Percentiles rank a stretch among this genome's conserved stretches.
Conservation (phyloP, 2,888 invertebrate genomes). For the Merodon equestris region DNA sequence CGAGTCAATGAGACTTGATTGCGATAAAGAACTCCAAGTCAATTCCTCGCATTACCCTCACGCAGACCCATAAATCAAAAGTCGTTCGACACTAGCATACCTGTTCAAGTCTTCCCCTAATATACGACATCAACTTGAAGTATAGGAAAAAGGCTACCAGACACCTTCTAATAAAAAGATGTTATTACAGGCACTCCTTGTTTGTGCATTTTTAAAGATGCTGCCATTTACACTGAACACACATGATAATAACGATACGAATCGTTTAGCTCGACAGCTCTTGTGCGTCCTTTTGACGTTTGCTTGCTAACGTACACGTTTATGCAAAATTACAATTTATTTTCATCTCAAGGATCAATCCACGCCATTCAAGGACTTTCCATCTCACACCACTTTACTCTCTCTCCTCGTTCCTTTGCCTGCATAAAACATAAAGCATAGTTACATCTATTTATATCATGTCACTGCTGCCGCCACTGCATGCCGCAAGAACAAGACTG, state of each 20-base stretch:
- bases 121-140: no score
- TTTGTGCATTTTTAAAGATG: slow-evolving; percentile 30
- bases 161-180: slow-evolving; percentile 12
- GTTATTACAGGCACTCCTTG: slow-evolving; percentile 31
- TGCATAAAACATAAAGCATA: slow-evolving; percentile 29
- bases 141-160: slow-evolving; percentile 1
- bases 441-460: slow-evolving; percentile 57
- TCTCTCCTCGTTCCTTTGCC: no score
- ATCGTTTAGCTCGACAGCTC: slow-evolving; percentile 61
- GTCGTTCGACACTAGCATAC: no score
- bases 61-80: no score
- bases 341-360: slow-evolving; percentile 68
- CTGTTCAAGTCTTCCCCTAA: no score
- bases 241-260: slow-evolving; percentile 32
- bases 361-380: slow-evolving; percentile 59
- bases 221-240: slow-evolving; percentile 49
- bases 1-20: background rate
- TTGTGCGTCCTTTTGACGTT: slow-evolving; percentile 36
- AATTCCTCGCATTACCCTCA: no score
- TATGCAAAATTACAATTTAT: slow-evolving; percentile 68
- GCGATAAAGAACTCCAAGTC: background rate
- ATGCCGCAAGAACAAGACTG: slow-evolving; percentile 61
- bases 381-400: slow-evolving; percentile 19
- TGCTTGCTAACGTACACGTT: slow-evolving; percentile 44
- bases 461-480: slow-evolving; percentile 46